phyloP scores from a whole-genome alignment of 1,140 invertebrate genomes.

The Microplitis mediator region DNA sequence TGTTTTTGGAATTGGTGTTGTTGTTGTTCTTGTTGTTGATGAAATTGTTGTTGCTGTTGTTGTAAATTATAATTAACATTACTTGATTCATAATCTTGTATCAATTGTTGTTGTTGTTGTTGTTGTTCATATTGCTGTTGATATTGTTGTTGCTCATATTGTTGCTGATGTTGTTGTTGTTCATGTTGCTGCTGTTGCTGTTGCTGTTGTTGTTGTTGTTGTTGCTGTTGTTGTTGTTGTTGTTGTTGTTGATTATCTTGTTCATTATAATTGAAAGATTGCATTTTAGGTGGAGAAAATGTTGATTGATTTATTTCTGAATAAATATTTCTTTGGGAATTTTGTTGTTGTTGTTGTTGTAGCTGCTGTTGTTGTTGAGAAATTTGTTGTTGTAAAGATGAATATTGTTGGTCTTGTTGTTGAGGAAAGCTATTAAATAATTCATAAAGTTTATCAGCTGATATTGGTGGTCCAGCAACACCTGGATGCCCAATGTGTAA shows the following conservation, averaged over 20 bases:
- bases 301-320: constrained; percentile 35
- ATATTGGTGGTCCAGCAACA: constrained; percentile 51
- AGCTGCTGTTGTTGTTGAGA: constrained; percentile 58
- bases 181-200: constrained; percentile 22
- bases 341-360: constrained; percentile 58
- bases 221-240: constrained; percentile 37
- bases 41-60: constrained; percentile 36
- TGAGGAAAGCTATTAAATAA: constrained; percentile 62
- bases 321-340: constrained; percentile 49
- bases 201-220: constrained; percentile 50
- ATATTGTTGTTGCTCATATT: background rate
- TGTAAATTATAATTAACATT: no score
- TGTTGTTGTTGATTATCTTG: constrained; percentile 48
- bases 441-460: constrained; percentile 64
- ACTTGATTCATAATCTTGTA: no score
- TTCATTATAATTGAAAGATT: constrained; percentile 65
- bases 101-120: constrained; percentile 6
- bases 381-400: constrained; percentile 53
- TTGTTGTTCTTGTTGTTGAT: constrained; percentile 44
- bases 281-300: constrained; percentile 60
- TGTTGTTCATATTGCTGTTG: constrained; percentile 7
- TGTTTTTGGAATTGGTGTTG: background rate
- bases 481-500: constrained; percentile 47
- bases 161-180: constrained; percentile 20
- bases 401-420: constrained; percentile 59